Conservation (phyloP, 2,888 invertebrate genomes). For the Drosophila tripunctata region DNA sequence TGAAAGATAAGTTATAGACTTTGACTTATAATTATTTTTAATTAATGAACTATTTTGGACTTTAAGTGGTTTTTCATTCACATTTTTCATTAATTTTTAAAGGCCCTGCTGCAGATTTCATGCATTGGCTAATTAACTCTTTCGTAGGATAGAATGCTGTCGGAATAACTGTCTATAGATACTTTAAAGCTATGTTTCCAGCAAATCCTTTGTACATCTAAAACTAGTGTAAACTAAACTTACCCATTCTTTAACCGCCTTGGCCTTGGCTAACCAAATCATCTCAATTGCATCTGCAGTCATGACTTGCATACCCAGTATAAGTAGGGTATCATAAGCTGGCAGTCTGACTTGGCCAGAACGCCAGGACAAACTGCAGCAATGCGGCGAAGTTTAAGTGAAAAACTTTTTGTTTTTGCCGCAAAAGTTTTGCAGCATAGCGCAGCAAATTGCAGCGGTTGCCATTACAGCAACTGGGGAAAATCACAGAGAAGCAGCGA, state of each 20-base stretch:
- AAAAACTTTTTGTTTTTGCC: conserved; percentile 74
- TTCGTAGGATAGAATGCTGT: too few relatives aligned
- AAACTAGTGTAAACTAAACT: too few relatives aligned
- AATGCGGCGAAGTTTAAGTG: conserved; percentile 76
- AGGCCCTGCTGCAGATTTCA: too few relatives aligned
- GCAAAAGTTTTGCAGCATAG: conserved; percentile 68
- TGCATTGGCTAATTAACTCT: too few relatives aligned
- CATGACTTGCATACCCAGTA: background rate
- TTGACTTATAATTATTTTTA: background rate
- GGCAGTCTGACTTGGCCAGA: conserved; percentile 16
- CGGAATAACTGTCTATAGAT: too few relatives aligned
- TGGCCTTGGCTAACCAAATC: too few relatives aligned
- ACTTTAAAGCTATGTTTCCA: too few relatives aligned
- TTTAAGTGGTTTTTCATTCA: too few relatives aligned
- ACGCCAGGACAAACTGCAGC: conserved; percentile 56
- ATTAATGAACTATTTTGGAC: too few relatives aligned
- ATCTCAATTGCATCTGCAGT: background rate
- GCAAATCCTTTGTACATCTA: too few relatives aligned
- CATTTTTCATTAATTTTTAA: too few relatives aligned
- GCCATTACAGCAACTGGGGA: conserved; percentile 64
- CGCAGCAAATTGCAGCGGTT: conserved; percentile 71
- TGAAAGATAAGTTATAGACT: background rate
- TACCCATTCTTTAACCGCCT: too few relatives aligned
- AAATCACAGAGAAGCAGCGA: conserved; percentile 48
- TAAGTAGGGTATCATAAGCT: conserved; percentile 25